Evolutionary conservation across 92 coral and sea anemone genomes (phyloP).

Genomic region (Actinernus sp.): DNA sequence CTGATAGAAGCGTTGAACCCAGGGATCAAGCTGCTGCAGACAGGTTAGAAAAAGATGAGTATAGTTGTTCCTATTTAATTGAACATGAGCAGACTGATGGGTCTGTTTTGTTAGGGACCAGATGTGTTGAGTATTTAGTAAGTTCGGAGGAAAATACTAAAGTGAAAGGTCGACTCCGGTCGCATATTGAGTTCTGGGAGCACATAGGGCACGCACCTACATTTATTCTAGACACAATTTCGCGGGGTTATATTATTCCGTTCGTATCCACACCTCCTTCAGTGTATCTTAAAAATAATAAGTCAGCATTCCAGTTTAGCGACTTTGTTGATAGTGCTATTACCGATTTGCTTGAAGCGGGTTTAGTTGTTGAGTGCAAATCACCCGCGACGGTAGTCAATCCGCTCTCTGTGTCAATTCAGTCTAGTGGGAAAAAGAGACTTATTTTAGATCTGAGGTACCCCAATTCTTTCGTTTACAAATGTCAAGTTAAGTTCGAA

Average conservation of each 20-base stretch:
- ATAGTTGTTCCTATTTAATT: slow-evolving; percentile 5
- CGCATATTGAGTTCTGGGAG: slow-evolving; percentile 18
- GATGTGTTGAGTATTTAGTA: not conserved
- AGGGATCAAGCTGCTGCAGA: slow-evolving; percentile 9
- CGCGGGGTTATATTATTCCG: slow-evolving; percentile 48
- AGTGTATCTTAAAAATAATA: slow-evolving; percentile 32
- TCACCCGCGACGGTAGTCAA: slow-evolving; percentile 44
- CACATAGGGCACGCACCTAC: slow-evolving; percentile 36
- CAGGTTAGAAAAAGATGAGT: slow-evolving; percentile 39
- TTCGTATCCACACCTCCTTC: slow-evolving; percentile 42
- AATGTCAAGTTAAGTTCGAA: slow-evolving; percentile 51
- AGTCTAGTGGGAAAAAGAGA: slow-evolving; percentile 58
- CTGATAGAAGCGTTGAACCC: not conserved
- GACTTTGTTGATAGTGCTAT: slow-evolving; percentile 42
- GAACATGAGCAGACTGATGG: not conserved
- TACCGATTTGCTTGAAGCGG: slow-evolving; percentile 24
- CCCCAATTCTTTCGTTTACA: slow-evolving; percentile 24
- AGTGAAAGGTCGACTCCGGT: no score
- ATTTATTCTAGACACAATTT: slow-evolving; percentile 24
- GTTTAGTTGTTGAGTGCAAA: slow-evolving; percentile 39
- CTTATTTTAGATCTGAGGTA: slow-evolving; percentile 51
- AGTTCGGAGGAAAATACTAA: not conserved
- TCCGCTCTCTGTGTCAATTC: slow-evolving; percentile 55
- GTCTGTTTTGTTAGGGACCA: not conserved
- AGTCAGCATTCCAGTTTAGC: slow-evolving; percentile 27